phyloP scores from a whole-genome alignment of 2,888 invertebrate species.

The Troglohyphantes excavatus region DNA sequence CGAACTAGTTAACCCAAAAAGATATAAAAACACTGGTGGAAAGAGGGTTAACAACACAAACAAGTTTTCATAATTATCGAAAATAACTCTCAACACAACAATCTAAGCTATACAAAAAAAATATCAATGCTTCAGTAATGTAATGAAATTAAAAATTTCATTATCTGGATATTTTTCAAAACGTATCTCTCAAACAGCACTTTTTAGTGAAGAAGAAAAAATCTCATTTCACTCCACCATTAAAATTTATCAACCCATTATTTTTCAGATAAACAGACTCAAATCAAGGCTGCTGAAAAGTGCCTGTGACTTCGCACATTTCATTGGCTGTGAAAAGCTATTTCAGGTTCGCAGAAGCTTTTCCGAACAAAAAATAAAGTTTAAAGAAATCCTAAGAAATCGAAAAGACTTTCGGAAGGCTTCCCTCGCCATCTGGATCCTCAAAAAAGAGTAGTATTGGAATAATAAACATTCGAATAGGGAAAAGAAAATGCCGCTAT shows the following conservation, averaged over 20 bases:
- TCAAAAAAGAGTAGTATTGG: constrained; percentile 17
- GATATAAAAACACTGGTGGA: no score
- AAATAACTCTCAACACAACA: no score
- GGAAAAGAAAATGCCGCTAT: constrained; percentile 34
- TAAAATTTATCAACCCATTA: not conserved
- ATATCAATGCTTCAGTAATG: no score
- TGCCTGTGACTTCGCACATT: not conserved
- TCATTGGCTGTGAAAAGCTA: constrained; percentile 6
- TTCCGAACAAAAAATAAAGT: not conserved
- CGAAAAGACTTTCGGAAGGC: not conserved
- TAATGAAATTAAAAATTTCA: no score
- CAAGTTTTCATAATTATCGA: no score
- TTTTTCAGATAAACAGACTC: not conserved
- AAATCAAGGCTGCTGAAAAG: constrained; percentile 26
- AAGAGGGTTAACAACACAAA: no score
- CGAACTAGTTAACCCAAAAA: no score
- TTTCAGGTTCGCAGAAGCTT: constrained; percentile 1
- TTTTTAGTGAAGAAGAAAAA: no score
- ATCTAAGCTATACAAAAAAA: no score
- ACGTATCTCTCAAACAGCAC: no score
- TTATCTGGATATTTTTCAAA: no score
- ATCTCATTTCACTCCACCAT: no score
- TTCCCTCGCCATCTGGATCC: constrained; percentile 24
- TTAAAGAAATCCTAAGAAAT: constrained; percentile 26
- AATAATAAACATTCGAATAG: constrained; percentile 43